These are phyloP conservation scores for Cryptoblepharus egeriae DNA, from an alignment of 2,797 vertebrate genomes.

Conservation along the genomic window DNA sequence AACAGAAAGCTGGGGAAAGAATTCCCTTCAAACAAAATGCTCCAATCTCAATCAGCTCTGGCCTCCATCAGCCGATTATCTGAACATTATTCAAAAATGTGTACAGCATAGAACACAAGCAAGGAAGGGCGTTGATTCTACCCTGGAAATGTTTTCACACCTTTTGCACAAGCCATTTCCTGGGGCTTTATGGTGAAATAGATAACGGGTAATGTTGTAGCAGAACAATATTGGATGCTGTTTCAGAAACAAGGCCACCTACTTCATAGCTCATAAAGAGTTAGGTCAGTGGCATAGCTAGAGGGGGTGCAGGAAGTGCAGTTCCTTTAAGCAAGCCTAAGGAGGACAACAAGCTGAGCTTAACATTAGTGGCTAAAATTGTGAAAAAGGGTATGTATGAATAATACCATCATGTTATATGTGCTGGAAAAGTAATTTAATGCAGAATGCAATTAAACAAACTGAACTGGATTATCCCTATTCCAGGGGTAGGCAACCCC, in stretches of 20 bases:
- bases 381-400: too few species aligned
- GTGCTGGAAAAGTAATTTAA: too few species aligned
- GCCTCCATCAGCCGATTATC: background rate
- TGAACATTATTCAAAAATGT: background rate
- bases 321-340: too few species aligned
- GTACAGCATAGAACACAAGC: background rate
- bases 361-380: too few species aligned
- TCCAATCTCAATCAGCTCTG: background rate
- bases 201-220: background rate
- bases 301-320: too few species aligned
- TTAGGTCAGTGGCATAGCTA: too few species aligned
- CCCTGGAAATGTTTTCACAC: background rate
- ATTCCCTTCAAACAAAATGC: background rate
- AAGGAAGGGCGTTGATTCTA: background rate
- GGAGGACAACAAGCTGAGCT: too few species aligned
- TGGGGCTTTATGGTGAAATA: background rate
- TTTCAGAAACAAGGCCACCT: background rate
- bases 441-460: too few species aligned
- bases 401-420: too few species aligned
- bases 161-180: background rate
- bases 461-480: too few species aligned
- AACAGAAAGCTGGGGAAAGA: conserved; percentile 48
- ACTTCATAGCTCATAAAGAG: background rate
- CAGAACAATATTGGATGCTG: background rate
- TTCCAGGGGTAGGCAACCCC: too few species aligned